These are phyloP conservation scores for Astur gentilis DNA, from an alignment of 2,113 vertebrate species.

Conservation along the genomic window DNA sequence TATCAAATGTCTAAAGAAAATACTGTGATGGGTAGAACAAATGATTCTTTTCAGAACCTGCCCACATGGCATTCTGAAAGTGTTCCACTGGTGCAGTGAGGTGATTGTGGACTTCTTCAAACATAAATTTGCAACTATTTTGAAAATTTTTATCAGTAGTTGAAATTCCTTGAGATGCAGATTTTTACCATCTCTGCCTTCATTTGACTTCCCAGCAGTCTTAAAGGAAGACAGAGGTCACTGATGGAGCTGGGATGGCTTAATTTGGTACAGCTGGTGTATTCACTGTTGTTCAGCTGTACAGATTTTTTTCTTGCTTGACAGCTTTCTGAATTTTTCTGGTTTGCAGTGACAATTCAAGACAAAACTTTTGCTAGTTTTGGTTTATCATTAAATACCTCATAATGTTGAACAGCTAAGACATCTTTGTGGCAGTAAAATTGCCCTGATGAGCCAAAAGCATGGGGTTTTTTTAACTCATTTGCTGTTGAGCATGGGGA, in stretches of 20 bases:
- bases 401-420: background rate
- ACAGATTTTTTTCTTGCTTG: background rate
- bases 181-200: background rate
- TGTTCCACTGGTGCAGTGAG: background rate
- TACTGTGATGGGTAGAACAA: background rate
- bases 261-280: background rate
- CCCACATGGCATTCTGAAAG: background rate
- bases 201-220: background rate
- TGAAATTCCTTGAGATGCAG: background rate
- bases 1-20: background rate
- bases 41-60: background rate
- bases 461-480: fast-evolving
- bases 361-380: background rate
- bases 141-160: background rate
- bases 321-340: background rate
- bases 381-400: background rate
- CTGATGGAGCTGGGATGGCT: background rate
- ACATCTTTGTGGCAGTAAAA: background rate
- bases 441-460: background rate
- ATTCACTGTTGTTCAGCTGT: background rate
- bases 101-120: background rate
- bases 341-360: background rate
- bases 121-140: background rate
- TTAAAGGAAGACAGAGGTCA: background rate
- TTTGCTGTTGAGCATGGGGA: background rate